Base-by-base conservation (phyloP, 2,797 vertebrate species). In the Florisuga fusca region DNA sequence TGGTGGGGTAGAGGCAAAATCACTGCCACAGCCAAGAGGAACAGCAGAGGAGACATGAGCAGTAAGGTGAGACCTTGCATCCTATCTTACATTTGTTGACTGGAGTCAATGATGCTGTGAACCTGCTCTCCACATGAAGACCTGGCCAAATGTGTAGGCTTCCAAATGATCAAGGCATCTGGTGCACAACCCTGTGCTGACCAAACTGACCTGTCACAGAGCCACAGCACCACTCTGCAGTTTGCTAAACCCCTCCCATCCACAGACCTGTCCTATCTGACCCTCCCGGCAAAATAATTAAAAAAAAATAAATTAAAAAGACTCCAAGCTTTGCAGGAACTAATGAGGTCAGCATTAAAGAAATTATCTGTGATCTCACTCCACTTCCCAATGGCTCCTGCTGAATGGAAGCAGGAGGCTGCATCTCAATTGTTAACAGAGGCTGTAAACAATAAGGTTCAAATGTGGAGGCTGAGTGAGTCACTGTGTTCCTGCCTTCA, bases 401-500 rank as follows among this genome's bases (percentile, higher is more conserved):
- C 0, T 74, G 82, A 86, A 90, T 5, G 80, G 69, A 61, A 92
- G 69, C 85, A 82, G 87, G 64, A 86, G 83, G 71, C 74, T 88
- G 79, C 93, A 86, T 43, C 71, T 21, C 57, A 50, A n/a, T 29
- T 48, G 53, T 41, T 85, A 63, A 71, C 25, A 48, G 43, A 58
- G 13, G 68, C 20, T 0, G 14, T 61, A 88, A 94, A 95, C 93
- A 95, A 84, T 54, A 58, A 58, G 64, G 66, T 18, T 91, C 33
- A 48, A 55, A 62, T 26, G 81, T 10, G 80, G 83, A 73, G 77
- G 67, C 85, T 74, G 91, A 66, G 22, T 87, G 91, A 96, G 71
- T 95, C 95, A 95, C 89, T 1, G 2, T 1, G 29, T 6, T 91
- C 81, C 90, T 74, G 90, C 13, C 12, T 34, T 13, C 62, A 34